phyloP scores from a whole-genome alignment of 2,797 vertebrate species.

The Hozukius guyotensis region DNA sequence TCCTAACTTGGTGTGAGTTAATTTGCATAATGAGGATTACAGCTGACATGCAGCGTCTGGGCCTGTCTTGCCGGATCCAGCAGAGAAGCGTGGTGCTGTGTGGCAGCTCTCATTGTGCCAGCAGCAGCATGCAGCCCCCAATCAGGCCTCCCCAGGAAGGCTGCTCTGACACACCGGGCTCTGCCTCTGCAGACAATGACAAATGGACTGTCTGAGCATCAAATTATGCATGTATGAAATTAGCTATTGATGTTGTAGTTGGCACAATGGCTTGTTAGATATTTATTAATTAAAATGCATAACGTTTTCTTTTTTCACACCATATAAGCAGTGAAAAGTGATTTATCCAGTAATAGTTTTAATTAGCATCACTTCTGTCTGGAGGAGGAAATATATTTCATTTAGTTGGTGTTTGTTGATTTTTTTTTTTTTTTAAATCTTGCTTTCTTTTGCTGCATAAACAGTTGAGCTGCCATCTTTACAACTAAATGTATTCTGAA shows the following conservation, averaged over 20 bases:
- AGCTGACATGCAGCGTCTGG: conserved; percentile 59
- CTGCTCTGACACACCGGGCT: neutral
- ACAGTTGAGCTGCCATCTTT: neutral
- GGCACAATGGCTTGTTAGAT: conserved; percentile 8
- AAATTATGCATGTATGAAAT: conserved; percentile 36
- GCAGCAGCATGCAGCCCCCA: conserved; percentile 55
- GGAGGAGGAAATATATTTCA: neutral
- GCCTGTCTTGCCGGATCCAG: conserved; percentile 51
- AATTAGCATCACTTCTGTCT: conserved; percentile 23
- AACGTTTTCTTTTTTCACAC: neutral
- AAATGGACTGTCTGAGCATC: conserved; percentile 9
- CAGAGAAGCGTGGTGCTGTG: conserved; percentile 15
- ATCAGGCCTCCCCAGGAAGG: conserved; percentile 27
- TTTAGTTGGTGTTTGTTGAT: neutral
- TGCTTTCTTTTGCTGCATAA: conserved; percentile 8
- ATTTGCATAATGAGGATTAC: conserved; percentile 64
- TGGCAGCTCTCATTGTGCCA: conserved; percentile 48
- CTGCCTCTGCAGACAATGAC: conserved; percentile 15
- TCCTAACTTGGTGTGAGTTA: conserved; percentile 23
- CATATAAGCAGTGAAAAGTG: conserved; percentile 4
- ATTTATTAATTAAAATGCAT: conserved; percentile 17
- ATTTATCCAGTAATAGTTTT: neutral
- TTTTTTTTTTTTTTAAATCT: neutral
- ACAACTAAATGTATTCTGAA: conserved; percentile 5
- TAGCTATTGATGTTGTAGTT: conserved; percentile 3